Evolutionary conservation across 2,888 invertebrate species (phyloP), one percentile per base, ranked within the genome.

Genomic region (Teinopalpus imperialis): DNA sequence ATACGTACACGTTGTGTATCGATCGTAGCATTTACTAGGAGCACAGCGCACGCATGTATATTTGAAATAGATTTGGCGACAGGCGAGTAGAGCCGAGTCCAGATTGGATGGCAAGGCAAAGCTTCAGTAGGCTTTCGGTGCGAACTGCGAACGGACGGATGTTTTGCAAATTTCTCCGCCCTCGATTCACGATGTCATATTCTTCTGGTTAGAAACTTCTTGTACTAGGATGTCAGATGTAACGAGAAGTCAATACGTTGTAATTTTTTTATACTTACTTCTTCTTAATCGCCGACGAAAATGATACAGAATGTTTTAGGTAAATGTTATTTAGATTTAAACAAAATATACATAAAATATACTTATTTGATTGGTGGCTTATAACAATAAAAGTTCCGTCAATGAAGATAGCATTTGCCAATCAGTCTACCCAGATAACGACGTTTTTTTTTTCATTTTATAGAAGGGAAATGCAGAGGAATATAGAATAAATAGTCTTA

Each of bases 21-120:
- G 56, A 59, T 66, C 65, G 62, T 68, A 65, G 57, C 45, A 43
- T 48, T 44, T 66, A 81, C 80, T 55, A 75, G 75, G 81, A 51
- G 43, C 39, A 10, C 76, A 81, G 58, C 20, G 9, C 20, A 12
- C 12, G 18, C 20, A 18, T 6, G 21, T 20, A 64, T 37, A 37
- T 27, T 5, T 18, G n/a, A 18, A 21, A 9, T 34, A 6, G 16
- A 36, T 24, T 23, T 20, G 12, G 43, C 16, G 21, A 23, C 16
- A 37, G 27, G 18, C 21, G 7, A n/a, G 4, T 3, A 2, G 10
- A 13, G 31, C 7, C 30, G 12, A 21, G 4, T 14, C 24, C 39
- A 52, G 53, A 48, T 54, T 43, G 48, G 52, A n/a, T 50, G 30
- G 40, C 26, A 32, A 39, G 50, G 37, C n/a, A n/a, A n/a, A n/a